A percentile compares a stretch with the other conserved stretches of the same genome.
Conservation (phyloP, 2,888 invertebrate species). For the Congeria kusceri region DNA sequence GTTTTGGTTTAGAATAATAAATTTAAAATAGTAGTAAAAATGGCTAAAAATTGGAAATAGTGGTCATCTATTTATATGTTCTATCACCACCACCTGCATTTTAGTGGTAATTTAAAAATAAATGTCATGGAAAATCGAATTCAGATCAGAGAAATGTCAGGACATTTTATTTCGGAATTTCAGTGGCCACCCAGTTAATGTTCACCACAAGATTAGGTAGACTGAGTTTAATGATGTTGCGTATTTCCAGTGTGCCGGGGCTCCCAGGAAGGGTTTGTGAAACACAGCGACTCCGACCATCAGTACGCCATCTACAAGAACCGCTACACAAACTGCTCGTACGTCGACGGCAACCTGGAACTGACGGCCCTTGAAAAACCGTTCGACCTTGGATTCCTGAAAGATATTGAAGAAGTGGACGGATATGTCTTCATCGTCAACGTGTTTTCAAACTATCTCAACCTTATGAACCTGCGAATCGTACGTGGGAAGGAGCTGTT, state of each 20-base stretch:
- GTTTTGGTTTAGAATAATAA: no score
- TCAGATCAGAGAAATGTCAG: no score
- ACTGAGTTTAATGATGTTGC: no score
- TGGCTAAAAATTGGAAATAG: no score
- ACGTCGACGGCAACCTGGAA: constrained; percentile 99
- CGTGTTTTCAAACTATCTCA: constrained; percentile 93
- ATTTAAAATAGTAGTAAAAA: no score
- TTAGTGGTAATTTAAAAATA: no score
- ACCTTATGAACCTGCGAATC: constrained; percentile 95
- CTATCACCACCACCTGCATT: no score
- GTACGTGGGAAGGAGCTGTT: constrained; percentile 96
- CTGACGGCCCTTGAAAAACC: constrained; percentile 93
- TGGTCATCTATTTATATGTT: no score
- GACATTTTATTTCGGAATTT: no score
- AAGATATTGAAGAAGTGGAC: constrained; percentile 96
- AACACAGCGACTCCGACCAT: constrained; percentile 64
- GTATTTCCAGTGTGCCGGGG: constrained; percentile 79
- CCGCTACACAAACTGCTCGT: constrained; percentile 98
- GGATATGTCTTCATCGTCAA: constrained; percentile 98
- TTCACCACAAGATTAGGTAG: no score
- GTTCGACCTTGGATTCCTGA: constrained; percentile 95
- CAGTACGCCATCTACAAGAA: constrained; percentile 72
- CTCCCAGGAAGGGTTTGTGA: constrained; percentile 71
- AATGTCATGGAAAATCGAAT: no score
- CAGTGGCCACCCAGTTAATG: no score